Base-by-base conservation (phyloP, 2,888 invertebrate species). In the Chironomus tentans region DNA sequence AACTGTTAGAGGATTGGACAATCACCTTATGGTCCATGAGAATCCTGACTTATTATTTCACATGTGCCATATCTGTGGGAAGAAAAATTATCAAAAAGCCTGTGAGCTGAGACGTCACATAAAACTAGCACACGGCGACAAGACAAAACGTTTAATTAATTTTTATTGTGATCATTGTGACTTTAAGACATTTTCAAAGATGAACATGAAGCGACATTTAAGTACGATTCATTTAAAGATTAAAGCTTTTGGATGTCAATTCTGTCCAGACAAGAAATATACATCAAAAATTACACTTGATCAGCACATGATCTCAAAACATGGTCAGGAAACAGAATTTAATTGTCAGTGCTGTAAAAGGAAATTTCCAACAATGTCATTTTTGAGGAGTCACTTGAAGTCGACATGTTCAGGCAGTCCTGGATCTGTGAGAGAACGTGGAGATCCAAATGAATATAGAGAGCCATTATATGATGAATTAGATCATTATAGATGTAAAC, bases 201-300 rank as follows among this genome's bases (percentile, higher is more conserved):
- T 71, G 71, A 71, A 71, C 15, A 22, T 71, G n/a, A 71, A 71
- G 24, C 15, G 72, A 15, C 74, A 74, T 15, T n/a, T 74, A 7
- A 46, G 18, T 24, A 74, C 74, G 1, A 68, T 74, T 48, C 74
- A 74, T 24, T 15, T 74, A 13, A 68, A 68, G 24, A 74, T 74
- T 13, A 74, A 68, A 68, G 68, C 74, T 21, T 68, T 48, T 18
- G 24, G 4, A 10, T 74, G 74, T 28, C 15, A 73, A n/a, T 46
- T 46, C 22, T 73, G 72, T 61, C 72, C 72, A 4, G 74, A 73
- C n/a, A 74, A 68, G 47, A 68, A 68, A 7, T 74, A 68, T n/a
- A 74, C 74, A 5, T 68, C 74, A 13, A 74, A 68, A 68, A 62
- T 74, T 18, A 68, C 74, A 6, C 48, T 74, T n/a, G 74, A 74